These are phyloP conservation scores for Tamandua tetradactyla DNA, from an alignment of 2,797 vertebrate genomes.

Conservation along the genomic window DNA sequence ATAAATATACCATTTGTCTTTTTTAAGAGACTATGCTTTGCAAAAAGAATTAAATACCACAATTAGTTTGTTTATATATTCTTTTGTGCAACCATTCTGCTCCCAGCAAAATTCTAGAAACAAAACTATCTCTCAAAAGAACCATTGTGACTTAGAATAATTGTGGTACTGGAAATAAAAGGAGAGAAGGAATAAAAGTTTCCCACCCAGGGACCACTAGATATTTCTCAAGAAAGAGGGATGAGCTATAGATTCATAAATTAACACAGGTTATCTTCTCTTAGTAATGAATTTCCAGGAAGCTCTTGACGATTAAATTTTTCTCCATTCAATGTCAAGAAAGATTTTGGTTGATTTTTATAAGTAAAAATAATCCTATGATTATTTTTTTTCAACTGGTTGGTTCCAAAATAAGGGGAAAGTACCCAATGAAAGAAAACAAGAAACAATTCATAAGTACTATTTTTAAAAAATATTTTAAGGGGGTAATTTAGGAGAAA, in stretches of 20 bases:
- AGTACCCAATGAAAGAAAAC: neutral
- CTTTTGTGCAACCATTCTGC: neutral
- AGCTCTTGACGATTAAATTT: neutral
- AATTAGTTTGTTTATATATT: neutral
- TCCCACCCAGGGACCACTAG: neutral
- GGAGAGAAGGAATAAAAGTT: neutral
- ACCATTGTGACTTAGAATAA: neutral
- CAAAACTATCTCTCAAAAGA: neutral
- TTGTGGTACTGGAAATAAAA: neutral
- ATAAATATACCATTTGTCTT: neutral
- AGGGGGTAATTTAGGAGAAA: constrained; percentile 5
- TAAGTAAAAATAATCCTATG: neutral
- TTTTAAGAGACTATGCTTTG: neutral
- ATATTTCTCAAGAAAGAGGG: constrained; percentile 6
- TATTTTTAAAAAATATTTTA: neutral
- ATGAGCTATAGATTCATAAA: neutral
- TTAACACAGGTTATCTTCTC: neutral
- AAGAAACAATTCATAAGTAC: neutral
- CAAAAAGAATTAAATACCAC: neutral
- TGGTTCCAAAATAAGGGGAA: neutral
- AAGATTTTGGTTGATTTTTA: neutral
- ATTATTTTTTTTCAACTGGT: neutral
- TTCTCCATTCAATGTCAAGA: neutral
- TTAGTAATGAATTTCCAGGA: neutral
- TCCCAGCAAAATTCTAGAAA: neutral